Percentiles rank a stretch among this genome's conserved stretches.
These are phyloP conservation scores for Cololabis saira DNA, from an alignment of 2,113 vertebrate genomes.

Conservation along the genomic window DNA sequence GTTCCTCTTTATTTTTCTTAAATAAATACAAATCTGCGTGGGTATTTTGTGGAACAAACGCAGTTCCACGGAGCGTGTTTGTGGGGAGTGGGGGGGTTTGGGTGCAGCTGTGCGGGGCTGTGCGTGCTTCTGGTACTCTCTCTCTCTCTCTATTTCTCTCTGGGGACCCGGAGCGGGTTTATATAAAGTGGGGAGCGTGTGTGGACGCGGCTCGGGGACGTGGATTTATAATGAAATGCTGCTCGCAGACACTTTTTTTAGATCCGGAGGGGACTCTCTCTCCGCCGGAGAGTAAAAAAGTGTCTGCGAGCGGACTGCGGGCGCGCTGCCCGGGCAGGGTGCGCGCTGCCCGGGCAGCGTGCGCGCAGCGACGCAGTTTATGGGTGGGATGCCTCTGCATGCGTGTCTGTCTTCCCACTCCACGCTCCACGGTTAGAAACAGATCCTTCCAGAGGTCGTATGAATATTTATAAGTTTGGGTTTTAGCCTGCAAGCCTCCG, in stretches of 20 bases:
- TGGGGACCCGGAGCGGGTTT: too few relatives aligned
- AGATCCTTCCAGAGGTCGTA: slow-evolving; percentile 64
- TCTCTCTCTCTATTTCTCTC: too few relatives aligned
- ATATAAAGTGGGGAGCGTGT: too few relatives aligned
- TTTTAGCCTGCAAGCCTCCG: slow-evolving; percentile 45
- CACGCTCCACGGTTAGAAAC: slow-evolving; percentile 70
- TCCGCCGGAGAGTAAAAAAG: neutral
- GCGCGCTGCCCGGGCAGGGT: neutral
- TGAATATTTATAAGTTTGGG: slow-evolving; percentile 82
- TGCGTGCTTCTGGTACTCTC: too few relatives aligned
- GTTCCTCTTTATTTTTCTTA: neutral
- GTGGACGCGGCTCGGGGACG: neutral
- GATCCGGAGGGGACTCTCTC: neutral
- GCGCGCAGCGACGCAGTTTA: slow-evolving; percentile 41
- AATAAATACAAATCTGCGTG: too few relatives aligned
- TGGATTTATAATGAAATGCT: neutral
- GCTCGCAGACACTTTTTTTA: slow-evolving; percentile 13
- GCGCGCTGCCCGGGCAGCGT: slow-evolving; percentile 6
- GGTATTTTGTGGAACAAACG: too few relatives aligned
- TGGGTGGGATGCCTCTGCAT: slow-evolving; percentile 76
- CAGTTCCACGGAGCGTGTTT: neutral
- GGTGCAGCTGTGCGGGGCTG: slow-evolving; percentile 9
- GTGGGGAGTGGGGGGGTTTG: slow-evolving; percentile 5
- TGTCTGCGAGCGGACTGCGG: too few relatives aligned
- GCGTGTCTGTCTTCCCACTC: too few relatives aligned